phyloP scores from a whole-genome alignment of 2,113 vertebrate genomes.

The Dascyllus trimaculatus region DNA sequence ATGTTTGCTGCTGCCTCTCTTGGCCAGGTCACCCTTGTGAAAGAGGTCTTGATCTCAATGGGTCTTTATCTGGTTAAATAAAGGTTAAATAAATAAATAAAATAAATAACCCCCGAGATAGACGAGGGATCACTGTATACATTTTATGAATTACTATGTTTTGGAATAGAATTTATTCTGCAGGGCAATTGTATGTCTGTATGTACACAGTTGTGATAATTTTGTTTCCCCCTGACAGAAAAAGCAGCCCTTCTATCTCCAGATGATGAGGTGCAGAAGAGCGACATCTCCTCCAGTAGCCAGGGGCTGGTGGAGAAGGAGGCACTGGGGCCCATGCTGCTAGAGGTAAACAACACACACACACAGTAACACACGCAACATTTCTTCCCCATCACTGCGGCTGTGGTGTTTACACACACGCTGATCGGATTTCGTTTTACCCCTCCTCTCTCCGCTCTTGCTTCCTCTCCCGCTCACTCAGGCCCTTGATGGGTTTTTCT shows the following conservation, averaged over 20 bases:
- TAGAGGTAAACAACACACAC: slow-evolving; percentile 65
- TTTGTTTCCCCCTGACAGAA: slow-evolving; percentile 76
- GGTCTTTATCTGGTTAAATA: too few relatives aligned
- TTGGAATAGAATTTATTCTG: background rate
- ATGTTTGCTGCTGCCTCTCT: too few relatives aligned
- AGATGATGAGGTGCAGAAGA: slow-evolving; percentile 95
- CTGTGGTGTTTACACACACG: background rate
- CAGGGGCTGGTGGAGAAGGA: slow-evolving; percentile 95
- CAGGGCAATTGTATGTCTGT: too few relatives aligned
- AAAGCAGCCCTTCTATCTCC: slow-evolving; percentile 85
- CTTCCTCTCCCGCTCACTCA: slow-evolving; percentile 51
- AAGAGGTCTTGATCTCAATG: too few relatives aligned
- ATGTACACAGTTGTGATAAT: background rate
- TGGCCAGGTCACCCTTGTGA: too few relatives aligned
- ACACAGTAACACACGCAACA: background rate
- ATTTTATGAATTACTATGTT: too few relatives aligned
- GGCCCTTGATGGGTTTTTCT: slow-evolving; percentile 96
- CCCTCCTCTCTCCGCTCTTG: background rate
- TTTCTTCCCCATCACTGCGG: background rate
- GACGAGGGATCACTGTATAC: too few relatives aligned
- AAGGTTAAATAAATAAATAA: too few relatives aligned
- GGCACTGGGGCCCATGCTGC: slow-evolving; percentile 85
- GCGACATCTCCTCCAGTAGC: slow-evolving; percentile 96
- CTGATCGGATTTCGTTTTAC: background rate
- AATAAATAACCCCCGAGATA: too few relatives aligned